Evolutionary conservation across 1,140 invertebrate species (phyloP).

Genomic region (Orius laevigatus): DNA sequence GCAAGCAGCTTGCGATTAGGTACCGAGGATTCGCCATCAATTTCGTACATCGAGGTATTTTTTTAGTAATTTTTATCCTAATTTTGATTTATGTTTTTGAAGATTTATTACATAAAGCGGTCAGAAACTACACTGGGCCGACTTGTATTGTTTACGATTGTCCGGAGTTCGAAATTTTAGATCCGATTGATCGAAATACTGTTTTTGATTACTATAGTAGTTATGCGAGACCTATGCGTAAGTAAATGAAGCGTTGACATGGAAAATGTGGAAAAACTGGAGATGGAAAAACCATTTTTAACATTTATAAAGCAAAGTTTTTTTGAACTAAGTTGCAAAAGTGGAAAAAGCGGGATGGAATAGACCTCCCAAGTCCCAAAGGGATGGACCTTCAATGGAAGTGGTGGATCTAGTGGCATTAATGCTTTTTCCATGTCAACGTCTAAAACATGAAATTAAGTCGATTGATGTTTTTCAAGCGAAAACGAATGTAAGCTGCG

Average conservation of each 20-base stretch:
- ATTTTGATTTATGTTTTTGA: conserved; percentile 1
- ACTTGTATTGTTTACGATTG: conserved; percentile 21
- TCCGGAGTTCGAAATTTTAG: conserved; percentile 19
- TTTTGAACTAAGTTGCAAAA: no score
- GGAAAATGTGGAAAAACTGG: no score
- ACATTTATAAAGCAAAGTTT: no score
- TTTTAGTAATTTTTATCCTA: background rate
- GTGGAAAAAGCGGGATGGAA: no score
- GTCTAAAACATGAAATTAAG: no score
- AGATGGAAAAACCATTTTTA: no score
- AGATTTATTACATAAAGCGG: conserved; percentile 10
- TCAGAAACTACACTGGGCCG: background rate
- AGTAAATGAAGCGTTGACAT: conserved; percentile 13
- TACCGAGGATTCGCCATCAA: conserved; percentile 45
- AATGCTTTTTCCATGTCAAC: no score
- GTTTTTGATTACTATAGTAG: conserved; percentile 20
- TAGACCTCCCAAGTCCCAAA: no score
- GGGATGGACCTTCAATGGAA: no score
- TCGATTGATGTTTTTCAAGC: conserved; percentile 14
- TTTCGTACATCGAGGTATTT: conserved; percentile 29
- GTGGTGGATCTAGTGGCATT: no score
- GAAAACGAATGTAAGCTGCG: conserved; percentile 18
- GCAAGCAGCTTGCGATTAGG: conserved; percentile 34
- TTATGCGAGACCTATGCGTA: conserved; percentile 20
- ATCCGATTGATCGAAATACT: conserved; percentile 4